phyloP scores from a whole-genome alignment of 2,888 invertebrate species.

The Monoplex corrugatus region DNA sequence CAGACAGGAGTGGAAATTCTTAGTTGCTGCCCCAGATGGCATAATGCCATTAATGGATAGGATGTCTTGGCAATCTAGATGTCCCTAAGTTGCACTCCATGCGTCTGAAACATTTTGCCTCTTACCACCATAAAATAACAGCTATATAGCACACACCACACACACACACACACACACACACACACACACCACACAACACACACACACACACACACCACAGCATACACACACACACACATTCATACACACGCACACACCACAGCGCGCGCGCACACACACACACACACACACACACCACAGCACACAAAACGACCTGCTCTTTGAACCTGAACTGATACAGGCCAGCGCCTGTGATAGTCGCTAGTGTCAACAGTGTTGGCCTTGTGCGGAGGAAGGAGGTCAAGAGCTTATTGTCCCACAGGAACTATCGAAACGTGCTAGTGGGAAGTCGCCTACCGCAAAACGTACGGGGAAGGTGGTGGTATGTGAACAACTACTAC shows the following conservation, averaged over 20 bases:
- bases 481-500: too few relatives aligned
- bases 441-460: too few relatives aligned
- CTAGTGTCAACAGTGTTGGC: slow-evolving; percentile 42
- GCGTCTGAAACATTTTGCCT: too few relatives aligned
- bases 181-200: background rate
- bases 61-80: too few relatives aligned
- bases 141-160: too few relatives aligned
- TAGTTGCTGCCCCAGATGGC: too few relatives aligned
- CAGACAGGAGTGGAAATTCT: too few relatives aligned
- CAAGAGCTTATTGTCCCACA: slow-evolving; percentile 45
- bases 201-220: background rate
- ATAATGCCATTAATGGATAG: too few relatives aligned
- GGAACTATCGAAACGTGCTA: slow-evolving; percentile 42
- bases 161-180: background rate
- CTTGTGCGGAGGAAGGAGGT: slow-evolving; percentile 26
- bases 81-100: too few relatives aligned
- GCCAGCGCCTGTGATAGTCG: background rate
- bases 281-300: background rate
- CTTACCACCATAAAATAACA: too few relatives aligned
- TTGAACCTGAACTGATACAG: slow-evolving; percentile 15
- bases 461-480: too few relatives aligned
- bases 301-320: background rate
- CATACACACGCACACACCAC: background rate
- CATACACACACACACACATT: background rate
- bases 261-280: background rate